A percentile compares a stretch with the other conserved stretches of the same genome.
phyloP scores from a whole-genome alignment of 2,797 vertebrate species.

The Macropus fuliginosus region DNA sequence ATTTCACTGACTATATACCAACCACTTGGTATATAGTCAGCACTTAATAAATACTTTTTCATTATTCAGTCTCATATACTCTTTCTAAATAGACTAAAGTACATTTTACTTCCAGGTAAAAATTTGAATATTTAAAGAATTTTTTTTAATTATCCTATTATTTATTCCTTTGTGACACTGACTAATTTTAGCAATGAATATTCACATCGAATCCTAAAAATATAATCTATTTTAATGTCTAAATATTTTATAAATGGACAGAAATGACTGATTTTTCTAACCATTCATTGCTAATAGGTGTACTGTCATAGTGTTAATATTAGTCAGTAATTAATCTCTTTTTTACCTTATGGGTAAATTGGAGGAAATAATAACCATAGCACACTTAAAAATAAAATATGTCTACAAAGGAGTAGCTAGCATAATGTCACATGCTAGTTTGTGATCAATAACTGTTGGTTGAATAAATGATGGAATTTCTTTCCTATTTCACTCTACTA shows the following conservation, averaged over 20 bases:
- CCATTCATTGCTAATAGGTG: background rate
- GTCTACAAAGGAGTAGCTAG: background rate
- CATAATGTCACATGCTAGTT: background rate
- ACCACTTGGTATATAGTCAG: too few species aligned
- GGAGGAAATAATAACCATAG: background rate
- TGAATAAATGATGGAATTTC: background rate
- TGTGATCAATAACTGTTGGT: slow-evolving; percentile 21
- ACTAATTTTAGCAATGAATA: background rate
- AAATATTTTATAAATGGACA: background rate
- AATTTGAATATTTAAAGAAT: slow-evolving; percentile 9
- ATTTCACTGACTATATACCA: too few species aligned
- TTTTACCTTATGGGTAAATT: background rate
- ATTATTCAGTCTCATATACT: too few species aligned
- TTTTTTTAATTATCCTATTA: background rate
- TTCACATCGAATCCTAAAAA: slow-evolving; percentile 24
- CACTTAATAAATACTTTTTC: too few species aligned
- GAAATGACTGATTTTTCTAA: background rate
- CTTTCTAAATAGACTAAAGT: background rate
- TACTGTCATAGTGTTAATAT: background rate
- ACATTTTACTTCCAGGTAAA: slow-evolving; percentile 43
- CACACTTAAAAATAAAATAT: background rate
- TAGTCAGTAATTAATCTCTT: slow-evolving; percentile 6
- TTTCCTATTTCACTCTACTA: background rate
- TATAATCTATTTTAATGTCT: background rate
- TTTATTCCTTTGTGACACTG: background rate